These are phyloP conservation scores for Hemicentrotus pulcherrimus DNA, from an alignment of 35 echinoderm and acorn worm genomes.

Conservation along the genomic window DNA sequence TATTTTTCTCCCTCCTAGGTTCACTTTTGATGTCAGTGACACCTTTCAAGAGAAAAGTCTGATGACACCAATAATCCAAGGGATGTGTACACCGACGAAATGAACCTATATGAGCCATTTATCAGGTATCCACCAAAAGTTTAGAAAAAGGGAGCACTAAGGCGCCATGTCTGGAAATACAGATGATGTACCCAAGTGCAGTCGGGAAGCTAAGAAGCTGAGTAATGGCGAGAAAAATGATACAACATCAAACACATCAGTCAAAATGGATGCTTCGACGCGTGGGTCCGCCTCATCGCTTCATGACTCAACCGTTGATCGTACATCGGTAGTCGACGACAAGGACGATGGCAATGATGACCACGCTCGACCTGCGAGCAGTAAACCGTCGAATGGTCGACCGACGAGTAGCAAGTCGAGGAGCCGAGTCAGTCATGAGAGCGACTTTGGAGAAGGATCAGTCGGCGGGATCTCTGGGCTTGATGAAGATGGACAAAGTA, in stretches of 20 bases:
- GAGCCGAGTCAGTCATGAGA: not conserved
- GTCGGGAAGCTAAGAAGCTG: not conserved
- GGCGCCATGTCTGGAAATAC: not conserved
- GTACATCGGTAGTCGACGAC: not conserved
- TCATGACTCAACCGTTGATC: not conserved
- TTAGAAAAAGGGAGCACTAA: not conserved
- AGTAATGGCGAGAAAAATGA: not conserved
- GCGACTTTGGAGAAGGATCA: not conserved
- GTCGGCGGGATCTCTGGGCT: not conserved
- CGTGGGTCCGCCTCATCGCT: not conserved
- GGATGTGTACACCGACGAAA: not conserved
- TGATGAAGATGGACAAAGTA: not conserved
- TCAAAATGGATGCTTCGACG: not conserved
- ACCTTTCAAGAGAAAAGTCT: not conserved
- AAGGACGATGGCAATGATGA: not conserved
- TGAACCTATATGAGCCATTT: not conserved
- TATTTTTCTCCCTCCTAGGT: not conserved
- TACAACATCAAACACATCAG: not conserved
- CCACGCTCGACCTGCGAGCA: not conserved
- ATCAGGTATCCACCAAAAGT: not conserved
- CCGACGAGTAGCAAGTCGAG: slow-evolving; percentile 19
- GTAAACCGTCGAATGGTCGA: not conserved
- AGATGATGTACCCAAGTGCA: not conserved
- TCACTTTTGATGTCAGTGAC: not conserved
- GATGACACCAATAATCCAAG: not conserved